Evolutionary conservation across 2,797 vertebrate genomes (phyloP).

Genomic region (Nyctalus aviator): DNA sequence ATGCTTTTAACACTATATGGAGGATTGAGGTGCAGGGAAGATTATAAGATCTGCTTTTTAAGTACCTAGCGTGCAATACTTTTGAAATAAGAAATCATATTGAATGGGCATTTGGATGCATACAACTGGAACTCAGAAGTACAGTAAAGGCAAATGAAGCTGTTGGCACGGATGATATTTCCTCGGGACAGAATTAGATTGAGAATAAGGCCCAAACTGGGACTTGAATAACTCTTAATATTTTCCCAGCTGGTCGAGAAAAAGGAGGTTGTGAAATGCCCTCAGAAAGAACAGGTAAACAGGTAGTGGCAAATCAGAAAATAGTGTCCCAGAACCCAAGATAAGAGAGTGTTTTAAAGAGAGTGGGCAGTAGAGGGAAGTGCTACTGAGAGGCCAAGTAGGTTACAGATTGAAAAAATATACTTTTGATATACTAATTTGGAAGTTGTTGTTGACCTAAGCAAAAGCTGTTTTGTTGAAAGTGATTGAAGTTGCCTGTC

Average conservation of each 20-base stretch:
- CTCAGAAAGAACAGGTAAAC: not conserved
- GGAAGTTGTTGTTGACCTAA: conserved; percentile 10
- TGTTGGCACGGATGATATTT: not conserved
- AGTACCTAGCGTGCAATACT: not conserved
- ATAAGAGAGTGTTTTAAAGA: not conserved
- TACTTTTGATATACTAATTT: not conserved
- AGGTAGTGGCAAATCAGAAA: not conserved
- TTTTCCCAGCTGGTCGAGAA: conserved; percentile 3
- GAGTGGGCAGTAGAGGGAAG: not conserved
- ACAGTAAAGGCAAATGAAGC: conserved; percentile 2
- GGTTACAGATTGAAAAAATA: conserved; percentile 15
- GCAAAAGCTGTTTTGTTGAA: not conserved
- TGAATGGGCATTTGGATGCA: not conserved
- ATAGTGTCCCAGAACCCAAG: not conserved
- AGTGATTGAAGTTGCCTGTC: not conserved
- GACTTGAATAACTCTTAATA: conserved; percentile 22
- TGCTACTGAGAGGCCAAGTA: not conserved
- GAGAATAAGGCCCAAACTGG: conserved; percentile 2
- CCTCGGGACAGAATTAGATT: not conserved
- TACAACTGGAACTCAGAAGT: conserved; percentile 13
- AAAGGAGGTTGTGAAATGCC: conserved; percentile 24
- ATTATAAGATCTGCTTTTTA: conserved; percentile 24
- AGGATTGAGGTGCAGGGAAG: not conserved
- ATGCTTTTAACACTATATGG: not conserved
- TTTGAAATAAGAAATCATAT: not conserved